Evolutionary conservation across 2,797 vertebrate species (phyloP).

Genomic region (Bradypus variegatus): DNA sequence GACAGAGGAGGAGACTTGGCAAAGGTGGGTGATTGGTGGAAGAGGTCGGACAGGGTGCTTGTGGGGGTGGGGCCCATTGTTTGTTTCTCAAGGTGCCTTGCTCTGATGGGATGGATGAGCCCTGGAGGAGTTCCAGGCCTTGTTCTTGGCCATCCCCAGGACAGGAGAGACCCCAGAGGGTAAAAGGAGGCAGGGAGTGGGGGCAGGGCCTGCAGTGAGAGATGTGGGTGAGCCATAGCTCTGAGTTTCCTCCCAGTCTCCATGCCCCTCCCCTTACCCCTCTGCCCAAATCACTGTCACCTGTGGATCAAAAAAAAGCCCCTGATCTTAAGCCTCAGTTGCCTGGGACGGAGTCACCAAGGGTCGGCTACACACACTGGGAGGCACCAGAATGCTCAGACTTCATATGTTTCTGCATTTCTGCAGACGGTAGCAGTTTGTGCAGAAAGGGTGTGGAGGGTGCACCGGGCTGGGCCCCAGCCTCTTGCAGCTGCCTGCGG

Average conservation of each 20-base stretch:
- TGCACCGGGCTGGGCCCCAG: background rate
- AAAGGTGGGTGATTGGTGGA: too few species aligned
- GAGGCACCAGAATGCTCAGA: background rate
- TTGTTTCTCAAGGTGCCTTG: too few species aligned
- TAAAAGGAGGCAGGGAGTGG: too few species aligned
- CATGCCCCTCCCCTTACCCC: background rate
- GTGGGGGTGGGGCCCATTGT: too few species aligned
- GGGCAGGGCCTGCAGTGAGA: background rate
- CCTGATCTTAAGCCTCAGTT: background rate
- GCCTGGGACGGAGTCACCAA: background rate
- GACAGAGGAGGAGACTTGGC: background rate
- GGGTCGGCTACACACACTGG: background rate
- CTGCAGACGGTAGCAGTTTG: constrained; percentile 28
- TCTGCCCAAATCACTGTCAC: constrained; percentile 36
- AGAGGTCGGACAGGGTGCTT: background rate
- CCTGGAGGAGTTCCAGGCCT: background rate
- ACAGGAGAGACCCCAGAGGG: background rate
- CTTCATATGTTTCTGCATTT: background rate
- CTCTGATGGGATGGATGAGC: too few species aligned
- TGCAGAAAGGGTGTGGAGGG: constrained; percentile 16
- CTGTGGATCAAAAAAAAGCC: constrained; percentile 13
- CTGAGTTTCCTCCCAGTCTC: background rate
- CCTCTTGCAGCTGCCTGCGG: background rate
- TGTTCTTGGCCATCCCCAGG: background rate
- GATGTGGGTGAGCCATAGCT: background rate